These are phyloP conservation scores for Scaptomyza parva DNA, from an alignment of 2,888 invertebrate species.

Conservation along the genomic window DNA sequence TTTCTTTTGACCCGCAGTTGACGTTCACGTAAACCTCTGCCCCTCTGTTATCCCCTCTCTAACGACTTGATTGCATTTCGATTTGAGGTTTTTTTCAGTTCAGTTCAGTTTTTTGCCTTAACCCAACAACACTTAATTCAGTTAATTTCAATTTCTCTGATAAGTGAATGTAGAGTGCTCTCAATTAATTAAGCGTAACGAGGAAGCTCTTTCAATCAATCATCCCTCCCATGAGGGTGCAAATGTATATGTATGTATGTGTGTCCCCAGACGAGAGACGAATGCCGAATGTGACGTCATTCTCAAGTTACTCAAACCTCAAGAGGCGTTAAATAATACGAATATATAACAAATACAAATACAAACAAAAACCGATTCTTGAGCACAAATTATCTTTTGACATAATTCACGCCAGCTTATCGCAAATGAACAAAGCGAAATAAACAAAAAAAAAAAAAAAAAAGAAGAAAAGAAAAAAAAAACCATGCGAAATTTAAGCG, in stretches of 20 bases:
- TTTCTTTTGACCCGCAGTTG: slow-evolving; percentile 57
- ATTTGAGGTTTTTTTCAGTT: slow-evolving; percentile 46
- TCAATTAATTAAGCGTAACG: slow-evolving; percentile 55
- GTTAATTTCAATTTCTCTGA: slow-evolving; percentile 57
- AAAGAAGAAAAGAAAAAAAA: too few species aligned
- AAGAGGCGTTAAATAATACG: slow-evolving; percentile 31
- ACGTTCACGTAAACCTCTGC: slow-evolving; percentile 3
- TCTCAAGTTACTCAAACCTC: slow-evolving; percentile 23
- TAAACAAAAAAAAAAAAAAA: slow-evolving; percentile 3
- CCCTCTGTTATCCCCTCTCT: neutral
- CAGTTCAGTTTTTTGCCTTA: neutral
- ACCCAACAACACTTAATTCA: slow-evolving; percentile 57
- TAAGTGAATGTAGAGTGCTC: slow-evolving; percentile 22
- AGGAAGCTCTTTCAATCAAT: slow-evolving; percentile 18
- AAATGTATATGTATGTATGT: neutral
- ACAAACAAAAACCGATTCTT: slow-evolving; percentile 6
- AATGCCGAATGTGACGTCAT: slow-evolving; percentile 51
- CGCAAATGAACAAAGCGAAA: slow-evolving; percentile 26
- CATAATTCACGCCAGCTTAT: slow-evolving; percentile 60
- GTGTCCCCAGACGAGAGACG: slow-evolving; percentile 24
- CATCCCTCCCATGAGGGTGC: slow-evolving; percentile 27
- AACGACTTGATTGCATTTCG: slow-evolving; percentile 49
- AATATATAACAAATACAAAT: slow-evolving; percentile 27
- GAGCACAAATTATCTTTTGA: slow-evolving; percentile 59
- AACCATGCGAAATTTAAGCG: slow-evolving; percentile 21